Base-by-base conservation (phyloP, 1,140 invertebrate genomes). In the Drosophila sp. region DNA sequence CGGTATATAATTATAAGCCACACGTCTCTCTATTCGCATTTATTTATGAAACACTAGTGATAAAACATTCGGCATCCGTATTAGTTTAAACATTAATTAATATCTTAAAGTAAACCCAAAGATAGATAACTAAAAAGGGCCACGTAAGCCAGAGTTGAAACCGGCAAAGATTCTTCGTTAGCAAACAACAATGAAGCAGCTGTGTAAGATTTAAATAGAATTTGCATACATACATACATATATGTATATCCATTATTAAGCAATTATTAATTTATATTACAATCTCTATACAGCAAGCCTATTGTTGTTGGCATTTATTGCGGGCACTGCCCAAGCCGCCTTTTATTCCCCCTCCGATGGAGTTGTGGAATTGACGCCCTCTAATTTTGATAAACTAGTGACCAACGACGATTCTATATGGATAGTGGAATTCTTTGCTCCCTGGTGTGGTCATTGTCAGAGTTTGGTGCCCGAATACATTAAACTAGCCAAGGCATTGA, bases 391-490 rank as follows among this genome's bases (percentile, higher is more conserved):
- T 73, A 95, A 93, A 76, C 93, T 96, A 84, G 98, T 99, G 6
- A 93, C 96, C 60, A 94, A 97, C 74, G 95, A 96, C 76, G 96
- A 98, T 93, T 94, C 96, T 81, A 92, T 99, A 54, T 98, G 97
- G 97, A 93, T 99, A 56, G 96, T 99, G 27, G 91, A 92, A 91
- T 99, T 98, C 92, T 99, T 94, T 93, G 98, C 98, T 0, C 97
- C 97, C 1, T 99, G 98, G 98, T 98, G 96, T 92, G 96, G 96
- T 30, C 97, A 98, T 90, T 97, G 97, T 91, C 94, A 97, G 85
- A 94, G 94, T 58, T 92, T 98, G 30, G 96, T 95, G 38, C 96
- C 97, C 1, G 97, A 98, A 92, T 98, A 98, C 92, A 94, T 96
- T 64, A 98, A 98, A 93, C 95, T 96, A 47, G 97, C 98, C 5